Evolutionary conservation across 1,140 invertebrate species (phyloP).

Genomic region (Wasmannia auropunctata): DNA sequence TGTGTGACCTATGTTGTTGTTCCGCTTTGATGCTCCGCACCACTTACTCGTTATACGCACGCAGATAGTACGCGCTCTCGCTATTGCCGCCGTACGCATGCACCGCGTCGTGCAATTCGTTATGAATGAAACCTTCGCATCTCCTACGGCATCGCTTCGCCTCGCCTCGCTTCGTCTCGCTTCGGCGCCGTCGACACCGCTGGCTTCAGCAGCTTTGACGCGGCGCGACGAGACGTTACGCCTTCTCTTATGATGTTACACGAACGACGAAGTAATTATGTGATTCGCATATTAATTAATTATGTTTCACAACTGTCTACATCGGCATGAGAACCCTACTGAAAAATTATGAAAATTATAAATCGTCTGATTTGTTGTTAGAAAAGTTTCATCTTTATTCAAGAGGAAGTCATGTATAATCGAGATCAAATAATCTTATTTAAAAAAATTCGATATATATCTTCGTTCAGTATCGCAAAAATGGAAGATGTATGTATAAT

Average conservation of each 20-base stretch:
- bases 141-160: background rate
- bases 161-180: background rate
- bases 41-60: background rate
- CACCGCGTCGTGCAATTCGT: slow-evolving; percentile 16
- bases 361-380: background rate
- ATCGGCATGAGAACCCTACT: too few species aligned
- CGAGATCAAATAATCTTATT: background rate
- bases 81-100: background rate
- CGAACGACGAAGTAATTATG: slow-evolving; percentile 16
- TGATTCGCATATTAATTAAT: slow-evolving; percentile 4
- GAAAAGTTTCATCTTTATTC: background rate
- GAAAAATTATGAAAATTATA: background rate
- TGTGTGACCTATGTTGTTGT: background rate
- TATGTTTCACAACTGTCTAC: background rate
- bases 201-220: slow-evolving; percentile 1
- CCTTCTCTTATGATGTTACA: background rate
- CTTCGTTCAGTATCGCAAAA: background rate
- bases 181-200: background rate
- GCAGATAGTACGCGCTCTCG: slow-evolving; percentile 20
- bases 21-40: background rate
- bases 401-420: background rate
- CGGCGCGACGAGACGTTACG: background rate
- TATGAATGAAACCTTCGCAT: slow-evolving; percentile 52
- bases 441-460: background rate
- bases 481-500: background rate